phyloP scores from a whole-genome alignment of 1,140 invertebrate genomes.

The Atta colombica region DNA sequence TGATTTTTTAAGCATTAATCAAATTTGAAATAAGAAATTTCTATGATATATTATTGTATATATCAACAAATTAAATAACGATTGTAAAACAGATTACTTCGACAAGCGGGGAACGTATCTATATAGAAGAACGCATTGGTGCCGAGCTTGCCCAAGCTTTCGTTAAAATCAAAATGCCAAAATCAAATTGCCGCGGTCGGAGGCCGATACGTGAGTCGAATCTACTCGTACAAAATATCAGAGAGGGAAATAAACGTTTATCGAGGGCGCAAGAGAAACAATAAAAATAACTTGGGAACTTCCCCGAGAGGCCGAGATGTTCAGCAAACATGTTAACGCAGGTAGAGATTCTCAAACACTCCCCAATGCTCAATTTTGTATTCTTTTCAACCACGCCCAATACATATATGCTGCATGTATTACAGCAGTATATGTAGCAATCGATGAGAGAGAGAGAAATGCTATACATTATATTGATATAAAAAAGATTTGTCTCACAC shows the following conservation, averaged over 20 bases:
- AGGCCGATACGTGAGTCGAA: constrained; percentile 44
- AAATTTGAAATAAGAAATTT: not conserved
- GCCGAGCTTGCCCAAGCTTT: constrained; percentile 18
- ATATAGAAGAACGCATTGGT: constrained; percentile 6
- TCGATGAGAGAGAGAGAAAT: too few relatives aligned
- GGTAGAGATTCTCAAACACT: constrained; percentile 21
- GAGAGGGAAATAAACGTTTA: constrained; percentile 56
- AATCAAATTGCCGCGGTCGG: not conserved
- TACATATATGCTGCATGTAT: not conserved
- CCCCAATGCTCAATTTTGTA: constrained; percentile 9
- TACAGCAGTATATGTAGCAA: not conserved
- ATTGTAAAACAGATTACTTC: constrained; percentile 11
- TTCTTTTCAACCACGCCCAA: constrained; percentile 1
- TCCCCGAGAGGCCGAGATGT: constrained; percentile 10
- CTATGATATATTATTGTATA: not conserved
- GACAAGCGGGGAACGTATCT: not conserved
- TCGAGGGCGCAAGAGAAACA: constrained; percentile 56
- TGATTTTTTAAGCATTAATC: not conserved
- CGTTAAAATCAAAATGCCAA: constrained; percentile 37
- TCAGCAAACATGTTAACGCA: constrained; percentile 33
- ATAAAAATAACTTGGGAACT: constrained; percentile 48
- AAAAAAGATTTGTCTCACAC: not conserved
- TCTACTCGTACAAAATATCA: constrained; percentile 10
- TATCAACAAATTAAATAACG: not conserved
- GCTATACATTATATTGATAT: not conserved